Percentiles rank a stretch among this genome's conserved stretches.
Evolutionary conservation across 2,888 invertebrate genomes (phyloP).

Genomic region (Xestia rhomboidea): DNA sequence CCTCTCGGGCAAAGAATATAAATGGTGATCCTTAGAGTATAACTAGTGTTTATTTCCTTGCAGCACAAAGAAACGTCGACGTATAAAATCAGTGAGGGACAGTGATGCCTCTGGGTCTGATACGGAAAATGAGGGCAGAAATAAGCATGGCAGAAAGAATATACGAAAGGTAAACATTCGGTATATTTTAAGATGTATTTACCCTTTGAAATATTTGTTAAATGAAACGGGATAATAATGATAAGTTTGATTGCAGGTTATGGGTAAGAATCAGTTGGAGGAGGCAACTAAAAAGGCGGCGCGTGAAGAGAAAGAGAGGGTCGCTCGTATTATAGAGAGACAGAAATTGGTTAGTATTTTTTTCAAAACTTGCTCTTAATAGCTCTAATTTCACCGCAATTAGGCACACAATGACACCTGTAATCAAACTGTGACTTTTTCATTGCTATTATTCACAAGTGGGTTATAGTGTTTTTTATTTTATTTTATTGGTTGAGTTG

Average conservation of each 20-base stretch:
- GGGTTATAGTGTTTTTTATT: no score
- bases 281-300: slow-evolving; percentile 97
- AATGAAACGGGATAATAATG: slow-evolving; percentile 10
- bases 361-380: background rate
- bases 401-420: no score
- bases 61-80: slow-evolving; percentile 87
- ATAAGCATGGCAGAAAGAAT: slow-evolving; percentile 89
- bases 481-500: no score
- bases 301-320: slow-evolving; percentile 96
- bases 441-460: no score
- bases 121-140: slow-evolving; percentile 85
- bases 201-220: background rate
- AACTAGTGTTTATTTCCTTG: slow-evolving; percentile 41
- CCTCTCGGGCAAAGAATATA: no score
- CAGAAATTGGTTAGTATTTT: slow-evolving; percentile 93
- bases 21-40: background rate
- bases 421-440: no score
- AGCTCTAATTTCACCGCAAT: no score
- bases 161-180: slow-evolving; percentile 82
- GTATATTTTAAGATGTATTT: background rate
- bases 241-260: slow-evolving; percentile 81
- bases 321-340: slow-evolving; percentile 96
- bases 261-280: slow-evolving; percentile 92
- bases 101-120: slow-evolving; percentile 87
- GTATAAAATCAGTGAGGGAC: slow-evolving; percentile 85